These are phyloP conservation scores for Lithophane semibrunnea DNA, from an alignment of 2,888 invertebrate genomes.

Conservation along the genomic window DNA sequence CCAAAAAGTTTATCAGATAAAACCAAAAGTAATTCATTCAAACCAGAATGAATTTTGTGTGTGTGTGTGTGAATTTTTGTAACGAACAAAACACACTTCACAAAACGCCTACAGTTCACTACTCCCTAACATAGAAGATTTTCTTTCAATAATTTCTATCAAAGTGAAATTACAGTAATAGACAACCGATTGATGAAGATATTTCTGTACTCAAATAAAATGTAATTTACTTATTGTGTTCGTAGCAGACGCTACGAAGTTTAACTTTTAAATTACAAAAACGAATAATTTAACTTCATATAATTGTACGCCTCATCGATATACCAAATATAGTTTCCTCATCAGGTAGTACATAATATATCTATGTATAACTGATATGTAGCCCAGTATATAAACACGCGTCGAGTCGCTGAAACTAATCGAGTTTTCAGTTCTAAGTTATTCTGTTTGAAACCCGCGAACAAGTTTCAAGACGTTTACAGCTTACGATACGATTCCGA, in stretches of 20 bases:
- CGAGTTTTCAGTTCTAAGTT: conserved; percentile 86
- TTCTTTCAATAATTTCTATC: background rate
- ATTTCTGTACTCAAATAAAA: background rate
- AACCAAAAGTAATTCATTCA: conserved; percentile 1
- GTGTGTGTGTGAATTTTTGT: too few relatives aligned
- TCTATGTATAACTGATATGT: conserved; percentile 38
- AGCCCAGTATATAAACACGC: conserved; percentile 62
- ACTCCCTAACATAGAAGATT: background rate
- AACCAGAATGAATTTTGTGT: background rate
- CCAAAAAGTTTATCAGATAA: background rate
- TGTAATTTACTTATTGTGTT: background rate
- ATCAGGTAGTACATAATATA: conserved; percentile 36
- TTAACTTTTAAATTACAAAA: conserved; percentile 1
- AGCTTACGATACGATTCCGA: conserved; percentile 52
- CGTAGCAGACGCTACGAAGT: background rate
- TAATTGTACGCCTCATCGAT: conserved; percentile 12
- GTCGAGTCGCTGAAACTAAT: conserved; percentile 81
- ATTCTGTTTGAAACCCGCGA: conserved; percentile 82
- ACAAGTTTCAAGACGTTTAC: conserved; percentile 73
- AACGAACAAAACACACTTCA: background rate
- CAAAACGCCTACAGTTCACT: background rate
- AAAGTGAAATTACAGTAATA: background rate
- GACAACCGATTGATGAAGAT: background rate
- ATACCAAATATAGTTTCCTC: conserved; percentile 33
- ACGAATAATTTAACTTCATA: background rate